Base-by-base conservation (phyloP, 2,113 vertebrate species). In the Cynoglossus semilaevis region DNA sequence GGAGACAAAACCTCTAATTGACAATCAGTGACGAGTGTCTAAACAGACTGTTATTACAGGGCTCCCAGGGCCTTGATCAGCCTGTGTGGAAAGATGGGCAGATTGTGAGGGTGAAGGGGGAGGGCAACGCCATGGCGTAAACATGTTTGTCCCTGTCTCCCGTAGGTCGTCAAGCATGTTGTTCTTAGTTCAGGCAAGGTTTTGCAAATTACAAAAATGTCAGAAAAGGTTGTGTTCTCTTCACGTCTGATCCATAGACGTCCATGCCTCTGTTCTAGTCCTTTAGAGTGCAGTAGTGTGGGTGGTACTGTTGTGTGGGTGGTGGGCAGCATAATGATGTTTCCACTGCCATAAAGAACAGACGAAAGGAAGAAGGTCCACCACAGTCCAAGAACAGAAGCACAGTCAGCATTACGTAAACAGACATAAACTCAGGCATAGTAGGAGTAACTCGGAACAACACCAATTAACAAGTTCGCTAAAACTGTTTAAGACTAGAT, bases 21-120 rank as follows among this genome's bases (percentile, higher is more conserved):
- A 77, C 74, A 82, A 81, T 82, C 82, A 72, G 67, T 47, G 66
- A 84, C 67, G 65, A 78, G 74, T 81, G 73, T 81, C 75, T 65
- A 69, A 84, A 77, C 65, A 67, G 67, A 67, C 36, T 55, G 51
- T 72, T 77, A 70, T 75, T 76, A 72, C 75, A 18, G 65, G 55
- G 49, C 51, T 65, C n/a, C 43, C 43, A 55, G 43, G 45, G 22
- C 64, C 72, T 70, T 75, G 76, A 79, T 84, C 83, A 77, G 63
- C 42, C 54, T 18, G 65, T 72, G 74, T 79, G 73, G 64, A 71
- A 72, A 81, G 71, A 80, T 12, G 11, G 59, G 43, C 35, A 29
- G 15, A 47, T 41, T n/a, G 12, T 42, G 19, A 55, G 47, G 45
- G 63, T 48, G n/a, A 12, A 13, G 9, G 58, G 48, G 46, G 51